A percentile compares a stretch with the other conserved stretches of the same genome.
phyloP scores from a whole-genome alignment of 1,140 invertebrate species.

The Philopotamus ludificatus region DNA sequence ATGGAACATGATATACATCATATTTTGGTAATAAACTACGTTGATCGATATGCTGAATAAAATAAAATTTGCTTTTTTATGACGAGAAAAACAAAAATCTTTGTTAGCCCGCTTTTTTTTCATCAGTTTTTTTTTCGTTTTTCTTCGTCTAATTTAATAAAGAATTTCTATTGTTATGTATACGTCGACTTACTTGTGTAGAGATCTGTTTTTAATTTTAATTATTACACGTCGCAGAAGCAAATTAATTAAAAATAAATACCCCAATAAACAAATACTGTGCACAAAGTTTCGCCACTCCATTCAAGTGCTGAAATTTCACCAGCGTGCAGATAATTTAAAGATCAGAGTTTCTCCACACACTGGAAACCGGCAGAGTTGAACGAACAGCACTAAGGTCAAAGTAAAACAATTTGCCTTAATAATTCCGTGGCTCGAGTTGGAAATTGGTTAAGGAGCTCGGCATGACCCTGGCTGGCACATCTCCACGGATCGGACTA shows the following conservation, averaged over 20 bases:
- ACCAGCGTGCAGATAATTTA: background rate
- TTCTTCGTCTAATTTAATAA: too few species aligned
- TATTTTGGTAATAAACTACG: too few species aligned
- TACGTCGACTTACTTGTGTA: too few species aligned
- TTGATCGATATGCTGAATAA: too few species aligned
- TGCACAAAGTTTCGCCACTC: background rate
- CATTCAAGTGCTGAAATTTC: background rate
- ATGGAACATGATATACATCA: too few species aligned
- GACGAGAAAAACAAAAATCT: too few species aligned
- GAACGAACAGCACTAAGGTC: background rate
- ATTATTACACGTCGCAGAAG: too few species aligned
- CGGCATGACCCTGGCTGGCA: background rate
- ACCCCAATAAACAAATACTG: background rate
- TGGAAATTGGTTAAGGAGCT: background rate
- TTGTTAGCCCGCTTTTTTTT: too few species aligned
- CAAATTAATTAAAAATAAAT: background rate
- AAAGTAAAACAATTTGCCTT: conserved; percentile 25
- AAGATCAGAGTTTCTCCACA: background rate
- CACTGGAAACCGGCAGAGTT: background rate
- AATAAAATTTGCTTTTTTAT: too few species aligned
- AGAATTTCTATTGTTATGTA: too few species aligned
- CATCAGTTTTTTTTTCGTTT: too few species aligned
- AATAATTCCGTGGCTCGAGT: conserved; percentile 7
- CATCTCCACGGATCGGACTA: conserved; percentile 10
- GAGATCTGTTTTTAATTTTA: too few species aligned